Evolutionary conservation across 2,888 invertebrate species (phyloP).

Genomic region (Geotrupes spiniger): DNA sequence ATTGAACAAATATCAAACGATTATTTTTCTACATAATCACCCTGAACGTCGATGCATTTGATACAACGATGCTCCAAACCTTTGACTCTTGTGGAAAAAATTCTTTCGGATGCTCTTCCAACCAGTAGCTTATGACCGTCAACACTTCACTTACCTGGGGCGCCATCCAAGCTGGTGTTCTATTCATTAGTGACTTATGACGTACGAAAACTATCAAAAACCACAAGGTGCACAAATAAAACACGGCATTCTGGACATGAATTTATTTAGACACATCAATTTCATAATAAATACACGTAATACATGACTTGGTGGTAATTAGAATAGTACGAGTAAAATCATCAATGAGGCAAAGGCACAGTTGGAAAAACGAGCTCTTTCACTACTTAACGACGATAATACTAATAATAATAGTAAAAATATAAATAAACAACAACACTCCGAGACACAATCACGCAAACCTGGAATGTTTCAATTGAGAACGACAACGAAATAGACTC

Average conservation of each 20-base stretch:
- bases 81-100: too few species aligned
- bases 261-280: slow-evolving; percentile 40
- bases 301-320: slow-evolving; percentile 42
- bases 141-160: too few species aligned
- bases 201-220: too few species aligned
- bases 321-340: slow-evolving; percentile 40
- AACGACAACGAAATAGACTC: slow-evolving; percentile 1
- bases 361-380: slow-evolving; percentile 47
- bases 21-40: too few species aligned
- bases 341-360: slow-evolving; percentile 47
- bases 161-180: too few species aligned
- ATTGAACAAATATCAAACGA: too few species aligned
- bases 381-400: slow-evolving; percentile 23
- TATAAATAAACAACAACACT: slow-evolving; percentile 23
- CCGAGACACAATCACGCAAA: slow-evolving; percentile 25
- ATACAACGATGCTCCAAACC: too few species aligned
- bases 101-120: too few species aligned
- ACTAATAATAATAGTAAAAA: slow-evolving; percentile 22
- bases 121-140: too few species aligned
- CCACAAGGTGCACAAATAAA: not conserved
- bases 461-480: slow-evolving; percentile 11
- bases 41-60: too few species aligned
- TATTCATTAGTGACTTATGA: too few species aligned
- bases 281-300: slow-evolving; percentile 45
- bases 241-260: slow-evolving; percentile 18